Evolutionary conservation across 2,797 vertebrate species (phyloP).

Genomic region (Siniperca obscura): DNA sequence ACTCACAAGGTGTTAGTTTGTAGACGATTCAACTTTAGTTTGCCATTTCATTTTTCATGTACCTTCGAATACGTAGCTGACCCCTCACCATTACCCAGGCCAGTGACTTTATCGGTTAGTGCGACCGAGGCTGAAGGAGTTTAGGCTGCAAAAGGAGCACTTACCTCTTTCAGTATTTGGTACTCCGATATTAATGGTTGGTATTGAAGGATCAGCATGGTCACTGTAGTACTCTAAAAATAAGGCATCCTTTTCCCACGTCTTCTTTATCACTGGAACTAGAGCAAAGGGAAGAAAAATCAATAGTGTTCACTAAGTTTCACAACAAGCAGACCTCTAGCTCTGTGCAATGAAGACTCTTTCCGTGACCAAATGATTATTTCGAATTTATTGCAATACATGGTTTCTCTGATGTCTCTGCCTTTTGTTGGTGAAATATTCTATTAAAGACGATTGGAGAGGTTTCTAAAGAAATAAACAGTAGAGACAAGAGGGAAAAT

Average conservation of each 20-base stretch:
- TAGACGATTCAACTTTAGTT: slow-evolving; percentile 35
- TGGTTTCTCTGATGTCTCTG: not conserved
- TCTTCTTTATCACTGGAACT: slow-evolving; percentile 98
- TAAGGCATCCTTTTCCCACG: slow-evolving; percentile 91
- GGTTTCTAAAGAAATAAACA: slow-evolving; percentile 14
- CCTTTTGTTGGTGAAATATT: slow-evolving; percentile 27
- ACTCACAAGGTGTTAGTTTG: slow-evolving; percentile 15
- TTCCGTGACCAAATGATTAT: slow-evolving; percentile 17
- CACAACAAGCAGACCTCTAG: slow-evolving; percentile 30
- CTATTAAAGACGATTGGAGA: not conserved
- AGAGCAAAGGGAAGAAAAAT: slow-evolving; percentile 48
- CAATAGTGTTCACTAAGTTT: slow-evolving; percentile 38
- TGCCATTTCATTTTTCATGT: slow-evolving; percentile 48
- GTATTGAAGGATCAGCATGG: slow-evolving; percentile 89
- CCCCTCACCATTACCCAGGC: slow-evolving; percentile 37
- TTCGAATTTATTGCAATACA: slow-evolving; percentile 21
- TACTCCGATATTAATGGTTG: slow-evolving; percentile 91
- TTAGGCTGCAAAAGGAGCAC: slow-evolving; percentile 39
- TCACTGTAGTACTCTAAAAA: slow-evolving; percentile 96
- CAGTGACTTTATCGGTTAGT: slow-evolving; percentile 11
- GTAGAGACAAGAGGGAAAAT: not conserved
- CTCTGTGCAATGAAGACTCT: not conserved
- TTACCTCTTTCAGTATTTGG: slow-evolving; percentile 97
- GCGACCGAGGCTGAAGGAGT: not conserved
- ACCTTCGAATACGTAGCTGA: slow-evolving; percentile 16